Evolutionary conservation across 2,113 vertebrate species (phyloP).

Genomic region (Brienomyrus longianalis): DNA sequence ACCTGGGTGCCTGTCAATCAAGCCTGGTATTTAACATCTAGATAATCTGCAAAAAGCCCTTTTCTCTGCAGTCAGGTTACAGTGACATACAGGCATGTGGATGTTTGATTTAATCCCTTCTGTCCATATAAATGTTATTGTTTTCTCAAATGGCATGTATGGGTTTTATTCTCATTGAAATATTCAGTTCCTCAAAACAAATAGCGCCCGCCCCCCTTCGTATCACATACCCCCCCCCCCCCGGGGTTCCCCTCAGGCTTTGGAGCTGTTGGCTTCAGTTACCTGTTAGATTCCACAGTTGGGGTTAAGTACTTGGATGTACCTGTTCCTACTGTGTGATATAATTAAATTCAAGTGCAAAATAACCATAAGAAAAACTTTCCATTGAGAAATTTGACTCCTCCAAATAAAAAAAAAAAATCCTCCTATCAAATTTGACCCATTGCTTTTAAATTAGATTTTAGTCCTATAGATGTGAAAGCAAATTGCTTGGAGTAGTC

Average conservation of each 20-base stretch:
- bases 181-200: background rate
- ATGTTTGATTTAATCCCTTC: background rate
- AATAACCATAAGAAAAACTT: background rate
- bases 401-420: background rate
- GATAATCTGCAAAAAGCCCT: background rate
- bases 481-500: background rate
- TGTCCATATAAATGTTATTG: background rate
- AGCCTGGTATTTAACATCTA: background rate
- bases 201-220: background rate
- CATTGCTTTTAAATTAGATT: background rate
- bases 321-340: background rate
- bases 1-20: background rate
- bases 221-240: background rate
- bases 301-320: background rate
- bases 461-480: background rate
- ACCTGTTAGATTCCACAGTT: background rate
- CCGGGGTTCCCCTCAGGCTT: background rate
- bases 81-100: background rate
- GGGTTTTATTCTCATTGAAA: background rate
- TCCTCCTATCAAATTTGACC: background rate
- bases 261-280: background rate
- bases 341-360: background rate
- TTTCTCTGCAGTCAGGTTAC: background rate
- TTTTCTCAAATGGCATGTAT: background rate
- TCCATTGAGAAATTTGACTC: background rate